phyloP scores from a whole-genome alignment of 2,113 vertebrate genomes.

The Haliaeetus leucogaster region DNA sequence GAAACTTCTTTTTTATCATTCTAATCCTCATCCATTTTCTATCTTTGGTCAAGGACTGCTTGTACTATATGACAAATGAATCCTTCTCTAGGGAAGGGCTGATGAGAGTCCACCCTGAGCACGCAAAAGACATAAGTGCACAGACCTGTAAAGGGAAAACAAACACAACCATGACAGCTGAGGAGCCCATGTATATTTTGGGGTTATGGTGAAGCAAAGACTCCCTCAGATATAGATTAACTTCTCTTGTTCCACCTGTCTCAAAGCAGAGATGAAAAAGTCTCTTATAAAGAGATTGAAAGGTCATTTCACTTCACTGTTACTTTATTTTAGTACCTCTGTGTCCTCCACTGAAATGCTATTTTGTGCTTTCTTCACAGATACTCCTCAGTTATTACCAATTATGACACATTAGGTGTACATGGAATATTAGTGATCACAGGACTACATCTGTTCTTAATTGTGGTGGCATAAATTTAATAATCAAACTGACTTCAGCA shows the following conservation, averaged over 20 bases:
- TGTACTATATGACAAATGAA: not conserved
- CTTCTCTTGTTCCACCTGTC: conserved; percentile 4
- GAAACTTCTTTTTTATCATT: not conserved
- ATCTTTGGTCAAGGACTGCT: not conserved
- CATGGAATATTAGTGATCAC: not conserved
- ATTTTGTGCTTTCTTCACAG: not conserved
- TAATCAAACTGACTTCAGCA: not conserved
- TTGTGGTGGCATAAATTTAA: not conserved
- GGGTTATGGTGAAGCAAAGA: not conserved
- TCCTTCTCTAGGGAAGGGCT: not conserved
- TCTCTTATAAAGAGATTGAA: conserved; percentile 14
- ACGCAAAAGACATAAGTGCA: not conserved
- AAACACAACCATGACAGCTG: not conserved
- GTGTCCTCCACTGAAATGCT: not conserved
- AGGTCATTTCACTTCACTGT: conserved; percentile 27
- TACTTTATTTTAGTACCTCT: not conserved
- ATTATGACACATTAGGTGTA: not conserved
- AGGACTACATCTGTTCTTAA: not conserved
- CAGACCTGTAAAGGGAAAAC: conserved; percentile 1
- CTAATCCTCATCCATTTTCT: conserved; percentile 19
- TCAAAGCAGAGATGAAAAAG: not conserved
- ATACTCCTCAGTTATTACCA: not conserved
- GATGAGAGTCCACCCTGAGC: not conserved
- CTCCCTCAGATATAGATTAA: conserved; percentile 1
- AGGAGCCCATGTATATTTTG: conserved; percentile 11